Conservation (phyloP, 2,113 vertebrate genomes). For the Opisthocomus hoazin region DNA sequence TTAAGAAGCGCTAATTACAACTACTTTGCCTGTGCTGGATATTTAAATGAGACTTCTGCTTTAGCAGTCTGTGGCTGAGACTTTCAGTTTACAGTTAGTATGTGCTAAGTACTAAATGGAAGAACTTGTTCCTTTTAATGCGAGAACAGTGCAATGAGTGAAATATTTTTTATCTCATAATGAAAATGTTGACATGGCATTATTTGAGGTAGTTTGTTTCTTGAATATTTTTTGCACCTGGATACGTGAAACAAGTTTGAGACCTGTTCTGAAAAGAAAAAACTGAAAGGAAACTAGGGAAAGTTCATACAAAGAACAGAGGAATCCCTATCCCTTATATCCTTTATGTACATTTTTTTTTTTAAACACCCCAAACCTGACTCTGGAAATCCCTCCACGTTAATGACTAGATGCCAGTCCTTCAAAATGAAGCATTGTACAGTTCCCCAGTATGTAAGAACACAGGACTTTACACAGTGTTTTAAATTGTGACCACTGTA, state of each 20-base stretch:
- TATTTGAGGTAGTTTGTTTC: neutral
- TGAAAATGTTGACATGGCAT: neutral
- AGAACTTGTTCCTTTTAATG: neutral
- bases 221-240: neutral
- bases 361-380: neutral
- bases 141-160: neutral
- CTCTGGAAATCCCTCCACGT: neutral
- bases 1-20: neutral
- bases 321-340: neutral
- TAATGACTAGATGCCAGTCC: neutral
- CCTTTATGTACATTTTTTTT: neutral
- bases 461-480: neutral
- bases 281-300: neutral
- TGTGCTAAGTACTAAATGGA: neutral
- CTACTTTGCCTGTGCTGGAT: neutral
- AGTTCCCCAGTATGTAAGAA: neutral
- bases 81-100: neutral
- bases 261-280: neutral
- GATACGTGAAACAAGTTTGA: neutral
- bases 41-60: neutral
- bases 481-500: neutral
- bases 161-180: neutral
- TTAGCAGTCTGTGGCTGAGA: neutral
- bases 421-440: neutral
- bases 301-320: neutral